A percentile compares a stretch with the other conserved stretches of the same genome.
These are phyloP conservation scores for Chauna torquata DNA, from an alignment of 2,113 vertebrate genomes.

Conservation along the genomic window DNA sequence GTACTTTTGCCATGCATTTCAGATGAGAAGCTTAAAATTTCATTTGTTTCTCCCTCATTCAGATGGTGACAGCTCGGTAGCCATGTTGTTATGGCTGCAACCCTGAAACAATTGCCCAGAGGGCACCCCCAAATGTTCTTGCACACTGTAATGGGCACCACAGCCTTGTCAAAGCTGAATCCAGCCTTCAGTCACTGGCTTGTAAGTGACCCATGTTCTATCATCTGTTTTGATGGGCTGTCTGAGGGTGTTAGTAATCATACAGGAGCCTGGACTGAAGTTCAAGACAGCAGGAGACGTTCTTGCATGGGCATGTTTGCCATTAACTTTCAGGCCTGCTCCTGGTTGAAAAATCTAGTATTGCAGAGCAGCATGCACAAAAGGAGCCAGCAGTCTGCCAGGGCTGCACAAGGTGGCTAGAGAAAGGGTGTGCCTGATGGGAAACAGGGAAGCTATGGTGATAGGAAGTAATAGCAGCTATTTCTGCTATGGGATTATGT, in stretches of 20 bases:
- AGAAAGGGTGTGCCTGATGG: not conserved
- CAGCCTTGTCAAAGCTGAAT: constrained; percentile 21
- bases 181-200: not conserved
- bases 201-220: constrained; percentile 11
- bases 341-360: not conserved
- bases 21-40: constrained; percentile 24
- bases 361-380: not conserved
- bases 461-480: not conserved
- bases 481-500: not conserved
- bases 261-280: not conserved
- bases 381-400: not conserved
- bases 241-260: constrained; percentile 23
- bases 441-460: not conserved
- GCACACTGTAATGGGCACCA: not conserved
- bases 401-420: not conserved
- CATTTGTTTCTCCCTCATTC: not conserved
- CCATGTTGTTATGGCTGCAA: not conserved
- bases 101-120: constrained; percentile 10
- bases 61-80: not conserved
- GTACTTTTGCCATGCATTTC: not conserved
- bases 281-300: not conserved
- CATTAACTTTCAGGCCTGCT: not conserved
- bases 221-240: constrained; percentile 48
- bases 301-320: not conserved
- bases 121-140: not conserved